These are phyloP conservation scores for Phoxinus dragarum DNA, from an alignment of 2,797 vertebrate species.

Conservation along the genomic window DNA sequence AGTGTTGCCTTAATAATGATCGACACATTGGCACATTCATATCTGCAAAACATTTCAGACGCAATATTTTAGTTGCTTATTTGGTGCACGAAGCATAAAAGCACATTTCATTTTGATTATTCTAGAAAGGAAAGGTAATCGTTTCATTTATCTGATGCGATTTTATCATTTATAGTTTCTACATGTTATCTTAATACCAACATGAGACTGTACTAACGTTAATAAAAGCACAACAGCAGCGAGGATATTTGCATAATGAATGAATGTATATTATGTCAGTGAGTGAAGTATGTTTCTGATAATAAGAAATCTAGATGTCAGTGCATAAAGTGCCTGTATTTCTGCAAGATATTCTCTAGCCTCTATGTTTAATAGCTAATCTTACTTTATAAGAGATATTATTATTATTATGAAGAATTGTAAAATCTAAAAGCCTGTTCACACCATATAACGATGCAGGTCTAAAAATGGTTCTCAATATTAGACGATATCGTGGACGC, in stretches of 20 bases:
- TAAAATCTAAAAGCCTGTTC: not conserved
- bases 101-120: not conserved
- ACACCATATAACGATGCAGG: not conserved
- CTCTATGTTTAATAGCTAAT: not conserved
- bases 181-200: conserved; percentile 8
- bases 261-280: conserved; percentile 54
- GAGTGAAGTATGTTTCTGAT: conserved; percentile 53
- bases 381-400: not conserved
- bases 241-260: conserved; percentile 52
- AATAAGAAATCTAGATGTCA: conserved; percentile 54
- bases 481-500: no score
- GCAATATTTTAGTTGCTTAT: not conserved
- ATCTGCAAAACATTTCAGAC: conserved; percentile 12
- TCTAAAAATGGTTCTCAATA: no score
- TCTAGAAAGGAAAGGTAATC: not conserved
- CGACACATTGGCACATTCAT: conserved; percentile 17
- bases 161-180: not conserved
- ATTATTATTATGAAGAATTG: not conserved
- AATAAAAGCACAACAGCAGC: conserved; percentile 59
- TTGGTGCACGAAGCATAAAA: not conserved
- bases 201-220: conserved; percentile 17
- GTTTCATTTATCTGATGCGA: not conserved
- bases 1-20: conserved; percentile 49
- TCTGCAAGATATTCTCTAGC: conserved; percentile 48
- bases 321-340: conserved; percentile 80